Evolutionary conservation across 2,888 invertebrate genomes (phyloP).

Genomic region (Catocala nupta): DNA sequence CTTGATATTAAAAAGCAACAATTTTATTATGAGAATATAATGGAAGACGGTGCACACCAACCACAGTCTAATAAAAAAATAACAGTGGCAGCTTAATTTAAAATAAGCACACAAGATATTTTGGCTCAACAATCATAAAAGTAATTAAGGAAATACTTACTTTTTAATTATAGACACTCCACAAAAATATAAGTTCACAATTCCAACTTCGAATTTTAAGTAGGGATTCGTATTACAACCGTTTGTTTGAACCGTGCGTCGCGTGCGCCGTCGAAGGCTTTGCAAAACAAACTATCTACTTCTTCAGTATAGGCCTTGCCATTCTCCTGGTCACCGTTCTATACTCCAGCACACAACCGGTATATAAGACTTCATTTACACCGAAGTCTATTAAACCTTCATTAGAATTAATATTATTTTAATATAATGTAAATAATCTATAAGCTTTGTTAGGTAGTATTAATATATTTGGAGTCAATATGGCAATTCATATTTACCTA

Average conservation of each 20-base stretch:
- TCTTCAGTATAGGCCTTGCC: conserved; percentile 50
- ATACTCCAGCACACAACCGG: conserved; percentile 55
- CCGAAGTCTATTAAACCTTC: conserved; percentile 26
- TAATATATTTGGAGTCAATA: no score
- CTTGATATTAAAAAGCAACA: no score
- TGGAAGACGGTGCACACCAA: neutral
- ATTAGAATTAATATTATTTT: no score
- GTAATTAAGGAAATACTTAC: conserved; percentile 35
- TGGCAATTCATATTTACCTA: no score
- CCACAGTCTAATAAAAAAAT: conserved; percentile 7
- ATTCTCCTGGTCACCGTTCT: conserved; percentile 53
- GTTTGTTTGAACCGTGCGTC: conserved; percentile 32
- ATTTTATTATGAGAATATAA: conserved; percentile 9
- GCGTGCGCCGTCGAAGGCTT: conserved; percentile 65
- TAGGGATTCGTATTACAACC: conserved; percentile 23
- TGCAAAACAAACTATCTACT: conserved; percentile 59
- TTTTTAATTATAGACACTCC: conserved; percentile 23
- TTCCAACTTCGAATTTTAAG: conserved; percentile 7
- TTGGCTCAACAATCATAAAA: conserved; percentile 18
- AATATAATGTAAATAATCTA: no score
- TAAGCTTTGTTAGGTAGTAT: no score
- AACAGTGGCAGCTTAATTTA: conserved; percentile 7
- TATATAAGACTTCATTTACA: conserved; percentile 53
- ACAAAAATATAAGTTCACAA: conserved; percentile 28
- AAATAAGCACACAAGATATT: conserved; percentile 5